Conservation (phyloP, 2,888 invertebrate species). For the Luperina testacea region DNA sequence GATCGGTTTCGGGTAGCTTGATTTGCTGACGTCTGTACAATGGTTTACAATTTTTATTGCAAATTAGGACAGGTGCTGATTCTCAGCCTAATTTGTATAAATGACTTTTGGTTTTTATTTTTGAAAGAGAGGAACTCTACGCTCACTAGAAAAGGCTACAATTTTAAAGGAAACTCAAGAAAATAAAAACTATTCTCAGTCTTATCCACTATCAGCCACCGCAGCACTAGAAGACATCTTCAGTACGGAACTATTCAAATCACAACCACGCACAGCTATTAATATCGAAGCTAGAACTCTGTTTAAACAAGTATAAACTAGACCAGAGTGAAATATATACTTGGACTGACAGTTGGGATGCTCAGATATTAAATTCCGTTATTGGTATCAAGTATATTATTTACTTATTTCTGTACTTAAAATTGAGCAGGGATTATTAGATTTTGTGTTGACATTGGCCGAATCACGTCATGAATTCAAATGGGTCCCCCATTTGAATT, state of each 20-base stretch:
- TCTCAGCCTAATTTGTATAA: not conserved
- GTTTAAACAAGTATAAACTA: constrained; percentile 73
- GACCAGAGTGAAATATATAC: constrained; percentile 63
- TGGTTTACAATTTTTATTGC: not conserved
- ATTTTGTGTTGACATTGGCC: constrained; percentile 11
- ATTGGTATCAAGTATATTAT: constrained; percentile 29
- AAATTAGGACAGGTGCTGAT: not conserved
- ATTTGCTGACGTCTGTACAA: no score
- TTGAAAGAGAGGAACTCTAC: not conserved
- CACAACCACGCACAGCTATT: constrained; percentile 79
- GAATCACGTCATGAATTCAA: no score
- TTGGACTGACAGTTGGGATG: constrained; percentile 51
- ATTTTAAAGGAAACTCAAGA: not conserved
- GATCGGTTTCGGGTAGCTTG: no score
- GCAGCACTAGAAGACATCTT: constrained; percentile 64
- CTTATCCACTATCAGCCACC: constrained; percentile 59
- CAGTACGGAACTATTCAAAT: constrained; percentile 81
- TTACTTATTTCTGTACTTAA: constrained; percentile 16
- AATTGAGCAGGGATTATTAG: constrained; percentile 27
- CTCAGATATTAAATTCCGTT: constrained; percentile 59
- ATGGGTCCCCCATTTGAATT: no score
- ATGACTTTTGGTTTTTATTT: not conserved
- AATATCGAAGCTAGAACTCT: constrained; percentile 75
- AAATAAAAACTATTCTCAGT: constrained; percentile 1
- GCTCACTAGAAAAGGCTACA: not conserved